Base-by-base conservation (phyloP, 2,113 vertebrate species). In the Zosterops hypoxanthus region DNA sequence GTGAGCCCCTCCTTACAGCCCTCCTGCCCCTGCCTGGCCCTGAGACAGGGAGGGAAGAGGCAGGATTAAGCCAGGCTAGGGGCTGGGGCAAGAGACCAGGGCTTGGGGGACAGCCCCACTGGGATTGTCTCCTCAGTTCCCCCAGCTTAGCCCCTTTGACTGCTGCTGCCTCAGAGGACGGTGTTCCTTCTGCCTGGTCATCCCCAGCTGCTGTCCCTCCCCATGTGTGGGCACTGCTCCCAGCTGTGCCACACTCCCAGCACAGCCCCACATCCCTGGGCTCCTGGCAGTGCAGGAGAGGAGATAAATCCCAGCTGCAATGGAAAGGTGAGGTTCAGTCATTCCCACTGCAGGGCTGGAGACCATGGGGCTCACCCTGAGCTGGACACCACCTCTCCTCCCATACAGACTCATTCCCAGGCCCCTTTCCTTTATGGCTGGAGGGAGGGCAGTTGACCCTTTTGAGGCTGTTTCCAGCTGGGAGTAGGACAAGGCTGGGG, bases 231-330 rank as follows among this genome's bases (percentile, higher is more conserved):
- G 11, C 55, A 60, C 17, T 15, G 70, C 26, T 82, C 36, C 60
- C 2, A 2, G 50, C 50, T 8, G 3, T 53, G 68, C 55, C 78
- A 19, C 3, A 0, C 25, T 34, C 28, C 50, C 8, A 1, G 82
- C 64, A 72, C 59, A 49, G 65, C n/a, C 75, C 41, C 82, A 6
- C 6, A 8, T 31, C 36, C 41, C 59, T 25, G 14, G 5, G 12
- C 4, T 63, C 52, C 65, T 1, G 0, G 39, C 4, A 1, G 33
- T 1, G 5, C 57, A 21, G 71, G 57, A 46, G 5, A 13, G 28
- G 1, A 1, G 21, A 39, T 39, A 14, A 64, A 39, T 11, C 57
- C 88, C 5, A 7, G 0, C 11, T 70, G 53, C 57, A 20, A 0
- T 5, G 21, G 42, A 21, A 46, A 70, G 25, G 41, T 39, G 41